Evolutionary conservation across 2,113 vertebrate genomes (phyloP).

Genomic region (Miniopterus natalensis): DNA sequence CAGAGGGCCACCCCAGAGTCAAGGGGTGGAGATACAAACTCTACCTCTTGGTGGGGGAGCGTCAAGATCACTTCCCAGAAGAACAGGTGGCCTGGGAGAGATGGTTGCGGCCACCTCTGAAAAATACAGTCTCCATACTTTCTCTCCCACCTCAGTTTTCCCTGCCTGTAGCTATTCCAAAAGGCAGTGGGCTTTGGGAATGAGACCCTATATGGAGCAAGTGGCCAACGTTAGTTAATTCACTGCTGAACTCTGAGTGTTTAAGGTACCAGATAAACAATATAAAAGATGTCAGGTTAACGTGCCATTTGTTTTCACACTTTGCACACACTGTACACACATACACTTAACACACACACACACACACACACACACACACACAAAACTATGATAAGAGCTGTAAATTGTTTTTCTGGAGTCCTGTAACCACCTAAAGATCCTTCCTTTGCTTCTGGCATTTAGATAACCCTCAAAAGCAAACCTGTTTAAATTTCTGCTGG

Average conservation of each 20-base stretch:
- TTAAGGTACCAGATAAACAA: not conserved
- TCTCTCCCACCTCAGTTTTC: not conserved
- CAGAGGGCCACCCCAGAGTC: not conserved
- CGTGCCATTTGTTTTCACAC: not conserved
- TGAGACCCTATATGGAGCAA: not conserved
- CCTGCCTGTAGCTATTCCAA: not conserved
- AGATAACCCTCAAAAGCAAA: not conserved
- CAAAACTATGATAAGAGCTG: not conserved
- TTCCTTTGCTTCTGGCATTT: not conserved
- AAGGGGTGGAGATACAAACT: fast-evolving
- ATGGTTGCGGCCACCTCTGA: not conserved
- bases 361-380: not conserved
- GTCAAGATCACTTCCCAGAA: not conserved
- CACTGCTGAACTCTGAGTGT: not conserved
- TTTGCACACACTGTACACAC: not conserved
- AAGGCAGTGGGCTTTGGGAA: not conserved
- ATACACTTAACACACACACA: not conserved
- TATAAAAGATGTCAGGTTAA: not conserved
- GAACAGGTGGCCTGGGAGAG: fast-evolving
- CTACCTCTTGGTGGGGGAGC: fast-evolving
- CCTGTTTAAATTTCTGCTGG: not conserved
- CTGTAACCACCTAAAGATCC: not conserved
- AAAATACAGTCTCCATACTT: fast-evolving
- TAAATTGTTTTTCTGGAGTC: not conserved
- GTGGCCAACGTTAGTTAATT: not conserved